These are phyloP conservation scores for Alosa alosa DNA, from an alignment of 2,113 vertebrate species.

Conservation along the genomic window DNA sequence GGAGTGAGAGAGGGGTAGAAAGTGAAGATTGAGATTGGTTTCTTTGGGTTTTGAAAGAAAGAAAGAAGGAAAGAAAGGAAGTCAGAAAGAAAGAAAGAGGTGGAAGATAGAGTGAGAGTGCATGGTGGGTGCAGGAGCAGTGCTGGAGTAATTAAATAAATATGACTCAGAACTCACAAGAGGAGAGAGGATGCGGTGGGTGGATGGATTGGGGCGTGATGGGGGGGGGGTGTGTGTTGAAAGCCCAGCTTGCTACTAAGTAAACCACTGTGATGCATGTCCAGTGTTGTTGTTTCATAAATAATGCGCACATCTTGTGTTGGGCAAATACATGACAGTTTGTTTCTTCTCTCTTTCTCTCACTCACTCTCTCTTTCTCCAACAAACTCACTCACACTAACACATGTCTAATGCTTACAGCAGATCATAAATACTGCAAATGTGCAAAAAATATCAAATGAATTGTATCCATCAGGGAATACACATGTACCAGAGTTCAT, in stretches of 20 bases:
- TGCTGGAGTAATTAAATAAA: background rate
- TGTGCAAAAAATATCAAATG: no score
- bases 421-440: no score
- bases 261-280: conserved; percentile 22
- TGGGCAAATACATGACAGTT: background rate
- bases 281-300: conserved; percentile 34
- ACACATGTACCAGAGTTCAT: no score
- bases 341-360: background rate
- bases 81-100: background rate
- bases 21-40: background rate
- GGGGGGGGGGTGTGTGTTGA: background rate
- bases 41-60: background rate
- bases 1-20: background rate
- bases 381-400: background rate
- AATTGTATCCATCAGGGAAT: no score
- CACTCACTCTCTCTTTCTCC: background rate
- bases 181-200: background rate
- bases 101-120: background rate
- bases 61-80: background rate
- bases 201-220: no score
- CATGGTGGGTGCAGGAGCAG: background rate
- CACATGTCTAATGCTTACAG: background rate
- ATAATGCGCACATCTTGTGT: conserved; percentile 26
- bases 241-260: background rate
- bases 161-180: background rate